A percentile compares a stretch with the other conserved stretches of the same genome.
These are phyloP conservation scores for Agrotis ipsilon DNA, from an alignment of 2,888 invertebrate genomes.

Conservation along the genomic window DNA sequence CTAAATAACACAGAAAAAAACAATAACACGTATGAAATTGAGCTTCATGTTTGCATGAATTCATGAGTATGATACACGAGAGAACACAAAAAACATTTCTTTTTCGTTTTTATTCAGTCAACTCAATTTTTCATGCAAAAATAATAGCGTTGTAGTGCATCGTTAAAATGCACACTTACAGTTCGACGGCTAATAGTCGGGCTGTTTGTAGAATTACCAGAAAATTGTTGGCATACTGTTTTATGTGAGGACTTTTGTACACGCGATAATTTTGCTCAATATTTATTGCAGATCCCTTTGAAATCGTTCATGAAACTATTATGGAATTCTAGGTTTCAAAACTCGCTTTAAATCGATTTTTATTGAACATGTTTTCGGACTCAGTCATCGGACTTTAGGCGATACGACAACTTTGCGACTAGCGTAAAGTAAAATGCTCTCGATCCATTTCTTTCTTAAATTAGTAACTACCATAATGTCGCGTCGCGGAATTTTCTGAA, in stretches of 20 bases:
- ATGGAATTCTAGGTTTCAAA: neutral
- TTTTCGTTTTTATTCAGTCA: neutral
- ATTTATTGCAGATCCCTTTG: slow-evolving; percentile 14
- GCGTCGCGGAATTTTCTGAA: neutral
- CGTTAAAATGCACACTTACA: slow-evolving; percentile 33
- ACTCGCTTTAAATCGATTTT: no score
- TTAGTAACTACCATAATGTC: neutral
- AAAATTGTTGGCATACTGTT: slow-evolving; percentile 37
- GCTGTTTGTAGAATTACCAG: slow-evolving; percentile 42
- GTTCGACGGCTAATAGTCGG: slow-evolving; percentile 35
- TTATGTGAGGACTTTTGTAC: slow-evolving; percentile 27
- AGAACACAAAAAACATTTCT: neutral
- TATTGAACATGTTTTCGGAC: no score
- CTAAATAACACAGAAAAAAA: slow-evolving; percentile 14
- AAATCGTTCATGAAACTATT: neutral
- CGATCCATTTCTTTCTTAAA: neutral
- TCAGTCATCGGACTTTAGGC: no score
- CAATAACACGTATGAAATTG: neutral
- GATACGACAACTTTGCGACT: no score
- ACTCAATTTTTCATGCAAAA: slow-evolving; percentile 20
- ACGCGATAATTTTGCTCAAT: slow-evolving; percentile 46
- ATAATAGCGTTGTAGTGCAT: slow-evolving; percentile 26
- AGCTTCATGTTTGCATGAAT: slow-evolving; percentile 3
- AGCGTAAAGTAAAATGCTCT: neutral
- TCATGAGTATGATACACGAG: neutral